phyloP scores from a whole-genome alignment of 2,113 vertebrate species.

The Nanger granti region DNA sequence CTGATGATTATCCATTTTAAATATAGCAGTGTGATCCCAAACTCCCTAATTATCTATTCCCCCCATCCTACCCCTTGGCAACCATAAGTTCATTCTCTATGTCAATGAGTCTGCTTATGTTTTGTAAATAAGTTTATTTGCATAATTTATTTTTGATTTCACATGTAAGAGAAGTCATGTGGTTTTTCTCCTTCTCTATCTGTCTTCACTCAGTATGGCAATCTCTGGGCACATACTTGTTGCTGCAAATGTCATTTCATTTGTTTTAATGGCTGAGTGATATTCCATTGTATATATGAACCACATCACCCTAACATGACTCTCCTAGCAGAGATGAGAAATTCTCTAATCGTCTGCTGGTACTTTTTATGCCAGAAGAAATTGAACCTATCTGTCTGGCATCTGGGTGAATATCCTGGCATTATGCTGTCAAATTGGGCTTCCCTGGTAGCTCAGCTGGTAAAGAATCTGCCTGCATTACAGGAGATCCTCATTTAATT shows the following conservation, averaged over 20 bases:
- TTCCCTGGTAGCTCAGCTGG: background rate
- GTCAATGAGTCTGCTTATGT: background rate
- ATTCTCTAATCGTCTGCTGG: background rate
- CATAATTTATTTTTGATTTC: background rate
- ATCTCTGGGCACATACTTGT: background rate
- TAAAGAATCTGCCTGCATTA: background rate
- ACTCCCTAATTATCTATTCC: background rate
- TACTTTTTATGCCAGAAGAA: background rate
- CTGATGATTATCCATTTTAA: background rate
- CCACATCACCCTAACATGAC: background rate
- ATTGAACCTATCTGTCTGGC: background rate
- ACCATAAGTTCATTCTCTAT: background rate
- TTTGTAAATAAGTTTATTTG: background rate
- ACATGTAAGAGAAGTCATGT: background rate
- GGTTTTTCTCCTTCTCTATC: background rate
- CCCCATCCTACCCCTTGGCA: background rate
- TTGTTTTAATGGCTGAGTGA: background rate
- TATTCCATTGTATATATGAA: background rate
- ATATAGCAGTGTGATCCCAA: background rate
- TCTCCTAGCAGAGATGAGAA: background rate
- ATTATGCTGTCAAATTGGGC: background rate
- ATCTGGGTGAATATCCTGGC: background rate
- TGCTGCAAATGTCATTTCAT: background rate
- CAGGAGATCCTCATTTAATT: background rate
- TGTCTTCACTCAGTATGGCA: background rate